Evolutionary conservation across 1,140 invertebrate species (phyloP).

Genomic region (Leguminivora glycinivorella): DNA sequence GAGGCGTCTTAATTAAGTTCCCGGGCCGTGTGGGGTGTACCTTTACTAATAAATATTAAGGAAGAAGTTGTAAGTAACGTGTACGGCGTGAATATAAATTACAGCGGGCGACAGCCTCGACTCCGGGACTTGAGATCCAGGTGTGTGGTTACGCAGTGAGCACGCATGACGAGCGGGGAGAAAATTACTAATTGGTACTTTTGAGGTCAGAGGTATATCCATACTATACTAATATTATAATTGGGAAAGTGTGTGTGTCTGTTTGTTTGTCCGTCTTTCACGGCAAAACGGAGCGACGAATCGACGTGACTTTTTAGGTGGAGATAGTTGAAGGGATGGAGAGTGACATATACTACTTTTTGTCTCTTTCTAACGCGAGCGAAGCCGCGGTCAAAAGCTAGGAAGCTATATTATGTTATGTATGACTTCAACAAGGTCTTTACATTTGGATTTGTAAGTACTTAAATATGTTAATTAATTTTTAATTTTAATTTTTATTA

Average conservation of each 20-base stretch:
- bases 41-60: conserved; percentile 22
- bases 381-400: too few relatives aligned
- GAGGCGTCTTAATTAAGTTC: conserved; percentile 61
- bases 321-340: too few relatives aligned
- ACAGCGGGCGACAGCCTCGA: conserved; percentile 10
- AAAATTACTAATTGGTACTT: not conserved
- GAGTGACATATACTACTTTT: too few relatives aligned
- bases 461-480: too few relatives aligned
- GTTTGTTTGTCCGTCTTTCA: too few relatives aligned
- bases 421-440: too few relatives aligned
- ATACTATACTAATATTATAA: not conserved
- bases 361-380: too few relatives aligned
- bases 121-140: not conserved
- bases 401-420: too few relatives aligned
- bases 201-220: not conserved
- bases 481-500: too few relatives aligned
- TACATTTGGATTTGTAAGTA: too few relatives aligned
- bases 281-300: too few relatives aligned
- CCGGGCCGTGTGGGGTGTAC: conserved; percentile 37
- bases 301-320: too few relatives aligned
- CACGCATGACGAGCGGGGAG: not conserved
- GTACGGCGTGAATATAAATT: conserved; percentile 29
- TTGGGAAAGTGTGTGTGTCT: not conserved
- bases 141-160: not conserved
- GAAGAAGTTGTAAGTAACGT: conserved; percentile 28